Percentiles rank a stretch among this genome's conserved stretches.
phyloP scores from a whole-genome alignment of 2,797 vertebrate species.

The Morelia viridis region DNA sequence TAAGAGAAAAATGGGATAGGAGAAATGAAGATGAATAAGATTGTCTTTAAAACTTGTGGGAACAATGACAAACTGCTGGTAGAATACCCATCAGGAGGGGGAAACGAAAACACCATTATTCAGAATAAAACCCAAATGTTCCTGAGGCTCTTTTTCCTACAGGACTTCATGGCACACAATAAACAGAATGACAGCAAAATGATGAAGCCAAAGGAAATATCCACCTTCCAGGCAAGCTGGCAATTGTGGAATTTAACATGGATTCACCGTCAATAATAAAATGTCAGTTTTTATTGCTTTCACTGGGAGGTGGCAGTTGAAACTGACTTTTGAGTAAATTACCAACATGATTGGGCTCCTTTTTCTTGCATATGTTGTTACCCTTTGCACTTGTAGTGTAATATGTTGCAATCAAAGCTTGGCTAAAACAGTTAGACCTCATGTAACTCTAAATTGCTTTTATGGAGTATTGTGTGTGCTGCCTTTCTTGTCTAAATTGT shows the following conservation, averaged over 20 bases:
- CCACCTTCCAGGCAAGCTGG: slow-evolving; percentile 51
- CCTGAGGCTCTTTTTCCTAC: slow-evolving; percentile 4
- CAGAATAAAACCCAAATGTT: slow-evolving; percentile 34
- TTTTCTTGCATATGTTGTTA: not conserved
- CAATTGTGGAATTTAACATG: slow-evolving; percentile 28
- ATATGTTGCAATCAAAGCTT: not conserved
- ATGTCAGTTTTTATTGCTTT: not conserved
- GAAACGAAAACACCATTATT: slow-evolving; percentile 55
- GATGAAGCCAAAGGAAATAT: slow-evolving; percentile 59
- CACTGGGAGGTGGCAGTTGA: not conserved
- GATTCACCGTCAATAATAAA: slow-evolving; percentile 38
- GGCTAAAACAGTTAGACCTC: not conserved
- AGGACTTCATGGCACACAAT: slow-evolving; percentile 39
- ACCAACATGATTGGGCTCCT: not conserved
- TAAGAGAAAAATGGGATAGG: slow-evolving; percentile 47
- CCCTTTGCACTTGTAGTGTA: not conserved
- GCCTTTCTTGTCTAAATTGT: slow-evolving; percentile 5
- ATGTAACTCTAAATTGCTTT: not conserved
- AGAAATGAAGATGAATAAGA: slow-evolving; percentile 67
- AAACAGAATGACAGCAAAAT: slow-evolving; percentile 33
- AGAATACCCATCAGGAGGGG: slow-evolving; percentile 44
- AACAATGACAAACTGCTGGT: slow-evolving; percentile 61
- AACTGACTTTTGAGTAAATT: not conserved
- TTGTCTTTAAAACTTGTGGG: slow-evolving; percentile 61
- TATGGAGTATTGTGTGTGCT: not conserved